Evolutionary conservation across 2,797 vertebrate genomes (phyloP), one percentile per base, ranked within the genome.

Genomic region (Myotis planiceps): DNA sequence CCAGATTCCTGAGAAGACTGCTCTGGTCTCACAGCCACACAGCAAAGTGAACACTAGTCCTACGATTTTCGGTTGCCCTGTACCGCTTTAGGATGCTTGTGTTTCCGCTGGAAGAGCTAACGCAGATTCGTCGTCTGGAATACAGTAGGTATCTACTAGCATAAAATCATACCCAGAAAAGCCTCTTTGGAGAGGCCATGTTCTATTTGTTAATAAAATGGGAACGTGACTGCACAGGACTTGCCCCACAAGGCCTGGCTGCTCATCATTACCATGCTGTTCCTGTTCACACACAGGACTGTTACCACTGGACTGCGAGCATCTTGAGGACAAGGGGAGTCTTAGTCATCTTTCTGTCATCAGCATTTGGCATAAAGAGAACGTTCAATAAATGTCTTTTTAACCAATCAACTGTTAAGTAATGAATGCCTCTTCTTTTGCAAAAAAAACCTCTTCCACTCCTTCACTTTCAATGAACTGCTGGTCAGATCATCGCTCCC

Each of bases 381-480:
- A 90, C 25, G 45, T 60, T 74, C 51, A 92, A 87, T 80, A 86
- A 68, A n/a, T 51, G 66, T 9, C 49, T 72, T 6, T 75, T 68
- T 66, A 74, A 69, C 78, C 68, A 78, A 51, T 27, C 58, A 53
- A 39, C 13, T 42, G 19, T 42, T 78, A 63, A 75, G 72, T 65
- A 32, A 55, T 42, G 63, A 74, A 94, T 49, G 34, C 2, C 10
- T 66, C 55, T 58, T 86, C 37, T 55, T 69, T 69, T 45, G 27
- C 53, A 93, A 78, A 76, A 42, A n/a, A 45, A 76, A n/a, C 37
- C 3, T 27, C 51, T 37, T 12, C 63, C 8, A 87, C 8, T 82
- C 29, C 90, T 51, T 96, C 32, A 25, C 25, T 14, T 65, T 72
- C 65, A 95, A 9, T 27, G 18, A 65, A 42, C 15, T 29, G 12